These are phyloP conservation scores for Himalopsyche tibetana DNA, from an alignment of 2,888 invertebrate genomes.

Conservation along the genomic window DNA sequence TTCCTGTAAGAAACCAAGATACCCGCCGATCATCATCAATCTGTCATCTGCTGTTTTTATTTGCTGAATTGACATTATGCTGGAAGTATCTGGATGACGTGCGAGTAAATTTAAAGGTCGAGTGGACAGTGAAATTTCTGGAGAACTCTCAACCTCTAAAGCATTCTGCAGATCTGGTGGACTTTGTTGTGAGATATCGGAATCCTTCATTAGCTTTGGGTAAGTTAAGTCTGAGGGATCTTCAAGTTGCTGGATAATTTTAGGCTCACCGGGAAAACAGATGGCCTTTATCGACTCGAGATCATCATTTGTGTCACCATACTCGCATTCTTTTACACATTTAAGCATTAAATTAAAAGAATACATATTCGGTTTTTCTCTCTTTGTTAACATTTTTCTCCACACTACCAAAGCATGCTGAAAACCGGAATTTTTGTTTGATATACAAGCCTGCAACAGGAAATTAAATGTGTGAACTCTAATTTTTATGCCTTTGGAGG, in stretches of 20 bases:
- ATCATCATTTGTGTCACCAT: constrained; percentile 75
- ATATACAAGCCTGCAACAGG: constrained; percentile 89
- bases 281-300: not conserved
- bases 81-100: constrained; percentile 78
- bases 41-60: constrained; percentile 80
- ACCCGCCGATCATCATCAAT: constrained; percentile 88
- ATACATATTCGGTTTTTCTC: constrained; percentile 82
- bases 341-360: constrained; percentile 89
- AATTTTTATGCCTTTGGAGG: constrained; percentile 78
- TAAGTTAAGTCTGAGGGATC: not conserved
- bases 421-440: constrained; percentile 87
- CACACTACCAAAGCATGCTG: constrained; percentile 90
- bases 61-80: constrained; percentile 78
- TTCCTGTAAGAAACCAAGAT: constrained; percentile 83
- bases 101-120: constrained; percentile 75
- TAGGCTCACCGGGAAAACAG: not conserved
- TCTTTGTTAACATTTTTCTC: constrained; percentile 85
- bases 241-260: not conserved
- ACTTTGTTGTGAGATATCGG: not conserved
- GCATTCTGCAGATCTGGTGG: not conserved
- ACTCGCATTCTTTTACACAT: constrained; percentile 87
- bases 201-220: not conserved
- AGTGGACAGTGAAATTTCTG: not conserved
- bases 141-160: not conserved
- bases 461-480: constrained; percentile 85